These are phyloP conservation scores for Pimpla rufipes DNA, from an alignment of 2,888 invertebrate genomes.

Conservation along the genomic window DNA sequence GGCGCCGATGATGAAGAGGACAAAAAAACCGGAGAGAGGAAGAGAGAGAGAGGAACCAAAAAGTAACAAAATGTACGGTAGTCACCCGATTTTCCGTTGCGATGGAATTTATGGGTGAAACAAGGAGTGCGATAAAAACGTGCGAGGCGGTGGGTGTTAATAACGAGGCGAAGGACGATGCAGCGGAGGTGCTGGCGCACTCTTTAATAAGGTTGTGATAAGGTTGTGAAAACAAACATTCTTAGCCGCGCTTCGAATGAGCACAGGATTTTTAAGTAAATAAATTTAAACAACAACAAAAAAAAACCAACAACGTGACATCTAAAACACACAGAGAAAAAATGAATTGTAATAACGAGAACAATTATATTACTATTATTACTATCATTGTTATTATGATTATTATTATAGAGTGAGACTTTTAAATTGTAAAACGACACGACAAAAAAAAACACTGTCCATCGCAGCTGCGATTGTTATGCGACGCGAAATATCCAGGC, in stretches of 20 bases:
- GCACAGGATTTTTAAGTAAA: slow-evolving; percentile 78
- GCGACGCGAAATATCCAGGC: slow-evolving; percentile 16
- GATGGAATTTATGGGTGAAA: background rate
- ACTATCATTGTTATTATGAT: too few relatives aligned
- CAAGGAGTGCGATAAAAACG: background rate
- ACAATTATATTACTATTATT: slow-evolving; percentile 22
- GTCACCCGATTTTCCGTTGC: background rate
- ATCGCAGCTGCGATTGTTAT: slow-evolving; percentile 13
- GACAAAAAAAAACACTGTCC: slow-evolving; percentile 21
- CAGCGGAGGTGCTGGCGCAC: slow-evolving; percentile 75
- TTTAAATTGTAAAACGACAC: slow-evolving; percentile 28
- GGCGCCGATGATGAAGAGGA: slow-evolving; percentile 2
- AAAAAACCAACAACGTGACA: background rate
- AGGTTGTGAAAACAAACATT: slow-evolving; percentile 84
- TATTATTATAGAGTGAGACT: slow-evolving; percentile 29
- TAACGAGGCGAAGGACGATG: slow-evolving; percentile 39
- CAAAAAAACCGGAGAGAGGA: slow-evolving; percentile 22
- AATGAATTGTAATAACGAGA: slow-evolving; percentile 47
- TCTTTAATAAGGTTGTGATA: slow-evolving; percentile 85
- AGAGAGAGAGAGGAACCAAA: background rate
- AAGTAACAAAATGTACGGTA: background rate
- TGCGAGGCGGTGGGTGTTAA: background rate
- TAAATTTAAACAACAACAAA: slow-evolving; percentile 3
- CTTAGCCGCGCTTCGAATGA: slow-evolving; percentile 82
- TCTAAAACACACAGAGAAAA: background rate